Percentiles rank a stretch among this genome's conserved stretches.
Conservation (phyloP, 2,888 invertebrate species). For the Ormyrus thymus region DNA sequence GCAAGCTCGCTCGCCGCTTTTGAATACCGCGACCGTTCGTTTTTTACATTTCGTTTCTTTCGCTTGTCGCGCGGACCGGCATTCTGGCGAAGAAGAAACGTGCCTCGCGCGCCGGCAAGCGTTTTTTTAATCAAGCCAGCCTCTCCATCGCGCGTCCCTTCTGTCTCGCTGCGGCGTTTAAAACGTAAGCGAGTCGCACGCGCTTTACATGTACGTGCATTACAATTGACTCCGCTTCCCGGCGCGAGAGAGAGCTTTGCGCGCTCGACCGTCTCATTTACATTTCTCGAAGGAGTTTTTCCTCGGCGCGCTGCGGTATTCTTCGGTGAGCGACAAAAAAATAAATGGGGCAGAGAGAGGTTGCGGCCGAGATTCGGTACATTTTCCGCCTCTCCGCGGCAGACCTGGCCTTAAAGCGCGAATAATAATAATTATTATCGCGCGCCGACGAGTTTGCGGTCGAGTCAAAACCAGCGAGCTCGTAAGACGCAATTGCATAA, state of each 20-base stretch:
- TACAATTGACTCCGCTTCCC: not conserved
- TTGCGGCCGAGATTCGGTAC: constrained; percentile 15
- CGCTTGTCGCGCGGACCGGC: not conserved
- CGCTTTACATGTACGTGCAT: not conserved
- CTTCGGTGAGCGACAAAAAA: not conserved
- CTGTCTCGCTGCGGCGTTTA: no score
- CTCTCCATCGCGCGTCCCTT: not conserved
- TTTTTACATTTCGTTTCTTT: not conserved
- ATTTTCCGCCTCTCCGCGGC: constrained; percentile 14
- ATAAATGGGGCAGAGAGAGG: not conserved
- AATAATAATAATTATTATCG: not conserved
- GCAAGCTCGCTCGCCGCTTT: constrained; percentile 4
- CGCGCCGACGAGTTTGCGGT: not conserved
- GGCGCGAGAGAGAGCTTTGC: not conserved
- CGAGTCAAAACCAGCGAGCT: not conserved
- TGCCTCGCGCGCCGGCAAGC: not conserved
- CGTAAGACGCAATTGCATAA: no score
- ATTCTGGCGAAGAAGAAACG: not conserved
- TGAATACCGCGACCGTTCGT: not conserved
- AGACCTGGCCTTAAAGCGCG: not conserved
- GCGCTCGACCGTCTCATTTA: not conserved
- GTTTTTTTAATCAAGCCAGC: constrained; percentile 49
- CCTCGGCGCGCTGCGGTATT: not conserved
- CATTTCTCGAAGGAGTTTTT: not conserved
- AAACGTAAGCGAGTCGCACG: constrained; percentile 2